These are phyloP conservation scores for Malthinus seriepunctatus DNA, from an alignment of 2,888 invertebrate genomes.

Conservation along the genomic window DNA sequence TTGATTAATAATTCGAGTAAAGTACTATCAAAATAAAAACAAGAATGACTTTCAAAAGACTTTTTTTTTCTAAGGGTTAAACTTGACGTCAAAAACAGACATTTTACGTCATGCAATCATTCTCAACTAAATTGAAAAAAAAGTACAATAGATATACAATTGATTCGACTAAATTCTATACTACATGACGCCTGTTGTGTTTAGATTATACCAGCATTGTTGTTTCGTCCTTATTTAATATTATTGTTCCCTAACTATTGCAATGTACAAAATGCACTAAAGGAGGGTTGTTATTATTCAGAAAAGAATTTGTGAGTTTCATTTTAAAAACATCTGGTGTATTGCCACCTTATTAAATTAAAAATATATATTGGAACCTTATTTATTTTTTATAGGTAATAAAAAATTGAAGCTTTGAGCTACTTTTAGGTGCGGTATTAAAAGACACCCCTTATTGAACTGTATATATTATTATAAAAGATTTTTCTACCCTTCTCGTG, in stretches of 20 bases:
- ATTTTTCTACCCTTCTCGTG: background rate
- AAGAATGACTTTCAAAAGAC: too few species aligned
- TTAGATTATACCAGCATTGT: conserved; percentile 25
- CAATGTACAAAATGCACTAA: conserved; percentile 7
- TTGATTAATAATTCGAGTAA: too few species aligned
- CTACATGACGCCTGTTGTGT: conserved; percentile 32
- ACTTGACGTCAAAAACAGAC: conserved; percentile 30
- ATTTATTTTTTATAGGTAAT: conserved; percentile 2
- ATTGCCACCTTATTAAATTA: conserved; percentile 33
- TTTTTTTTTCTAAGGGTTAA: background rate
- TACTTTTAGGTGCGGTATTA: background rate
- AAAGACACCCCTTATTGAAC: background rate
- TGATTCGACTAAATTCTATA: conserved; percentile 32
- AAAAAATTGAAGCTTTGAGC: background rate
- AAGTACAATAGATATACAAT: conserved; percentile 34
- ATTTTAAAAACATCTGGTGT: conserved; percentile 31
- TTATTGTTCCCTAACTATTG: conserved; percentile 8
- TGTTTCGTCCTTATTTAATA: conserved; percentile 15
- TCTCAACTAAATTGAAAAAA: conserved; percentile 29
- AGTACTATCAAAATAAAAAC: too few species aligned
- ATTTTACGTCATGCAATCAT: conserved; percentile 29
- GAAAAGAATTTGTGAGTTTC: conserved; percentile 16
- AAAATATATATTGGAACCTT: conserved; percentile 26
- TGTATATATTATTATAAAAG: background rate
- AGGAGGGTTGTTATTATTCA: conserved; percentile 19